These are phyloP conservation scores for Platysternon megacephalum DNA, from an alignment of 2,113 vertebrate species.

Conservation along the genomic window DNA sequence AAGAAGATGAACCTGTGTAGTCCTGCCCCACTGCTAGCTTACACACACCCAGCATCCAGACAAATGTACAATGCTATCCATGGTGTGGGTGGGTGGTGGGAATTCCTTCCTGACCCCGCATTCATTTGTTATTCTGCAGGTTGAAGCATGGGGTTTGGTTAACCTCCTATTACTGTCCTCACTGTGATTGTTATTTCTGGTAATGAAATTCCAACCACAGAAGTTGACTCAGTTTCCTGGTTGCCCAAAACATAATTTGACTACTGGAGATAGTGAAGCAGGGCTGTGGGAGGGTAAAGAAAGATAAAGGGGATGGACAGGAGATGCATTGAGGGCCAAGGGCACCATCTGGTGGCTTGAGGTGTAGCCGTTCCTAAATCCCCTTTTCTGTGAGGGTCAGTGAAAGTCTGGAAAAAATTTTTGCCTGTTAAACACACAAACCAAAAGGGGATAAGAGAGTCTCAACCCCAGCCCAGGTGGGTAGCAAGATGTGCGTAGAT, in stretches of 20 bases:
- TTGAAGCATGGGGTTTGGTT: neutral
- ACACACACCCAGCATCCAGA: neutral
- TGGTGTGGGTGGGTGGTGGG: neutral
- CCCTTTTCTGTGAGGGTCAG: conserved; percentile 8
- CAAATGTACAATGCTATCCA: rapidly evolving
- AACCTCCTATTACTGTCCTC: neutral
- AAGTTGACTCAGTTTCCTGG: neutral
- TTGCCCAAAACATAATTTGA: neutral
- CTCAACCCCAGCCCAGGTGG: neutral
- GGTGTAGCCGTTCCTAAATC: conserved; percentile 50
- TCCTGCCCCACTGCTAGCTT: neutral
- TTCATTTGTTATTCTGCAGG: neutral
- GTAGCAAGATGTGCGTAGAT: rapidly evolving
- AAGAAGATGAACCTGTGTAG: neutral
- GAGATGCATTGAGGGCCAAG: conserved; percentile 62
- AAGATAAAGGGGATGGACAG: conserved; percentile 25
- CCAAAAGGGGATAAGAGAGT: neutral
- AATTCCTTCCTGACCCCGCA: neutral
- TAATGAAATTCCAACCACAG: rapidly evolving
- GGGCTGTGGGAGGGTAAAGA: neutral
- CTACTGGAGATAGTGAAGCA: neutral
- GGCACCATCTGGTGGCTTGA: conserved; percentile 77
- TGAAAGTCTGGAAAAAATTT: neutral
- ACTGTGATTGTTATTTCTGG: neutral
- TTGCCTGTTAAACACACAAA: neutral